Evolutionary conservation across 2,113 vertebrate genomes (phyloP), one percentile per base, ranked within the genome.

Genomic region (Alexandromys fortis): DNA sequence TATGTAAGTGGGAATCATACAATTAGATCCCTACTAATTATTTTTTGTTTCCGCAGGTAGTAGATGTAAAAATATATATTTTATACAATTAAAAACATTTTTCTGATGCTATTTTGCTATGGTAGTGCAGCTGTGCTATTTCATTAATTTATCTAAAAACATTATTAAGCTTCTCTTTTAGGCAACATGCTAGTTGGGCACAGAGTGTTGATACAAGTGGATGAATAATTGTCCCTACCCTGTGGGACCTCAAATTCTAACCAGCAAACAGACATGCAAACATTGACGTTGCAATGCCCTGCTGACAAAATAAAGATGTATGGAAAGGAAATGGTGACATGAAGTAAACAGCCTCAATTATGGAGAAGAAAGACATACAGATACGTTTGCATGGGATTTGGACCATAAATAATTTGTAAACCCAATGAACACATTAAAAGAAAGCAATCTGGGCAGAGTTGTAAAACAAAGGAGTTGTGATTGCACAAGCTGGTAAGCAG

Each of bases 111-210:
- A 68, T 61, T 94, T 96, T 98, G 35, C 86, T 68, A 89, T 79
- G 91, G 35, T 30, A 89, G 75, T 14, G 61, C 67, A 92, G n/a
- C 65, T 75, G 94, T 24, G n/a, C 78, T 91, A 87, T 94, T 96
- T 92, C 7, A 87, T 91, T 96, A 89, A 96, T 91, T 82, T 90
- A 94, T 96, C 94, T 81, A 81, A 65, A 91, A 94, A 5, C 13
- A 91, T 73, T 97, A 91, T 47, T 97, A 55, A 91, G 12, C 55
- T 79, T 87, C 79, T 93, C 11, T 93, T 93, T 52, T 22, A 95
- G 7, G 28, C 22, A 91, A 83, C 86, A 91, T 47, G 26, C 47
- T 89, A 65, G 42, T 16, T 47, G 86, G 26, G 35, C 47, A 86
- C 47, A 89, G 42, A 77, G 11, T 86, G 7, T 58, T 83, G 38